Evolutionary conservation across 2,888 invertebrate genomes (phyloP).

Genomic region (Trichopria drosophilae): DNA sequence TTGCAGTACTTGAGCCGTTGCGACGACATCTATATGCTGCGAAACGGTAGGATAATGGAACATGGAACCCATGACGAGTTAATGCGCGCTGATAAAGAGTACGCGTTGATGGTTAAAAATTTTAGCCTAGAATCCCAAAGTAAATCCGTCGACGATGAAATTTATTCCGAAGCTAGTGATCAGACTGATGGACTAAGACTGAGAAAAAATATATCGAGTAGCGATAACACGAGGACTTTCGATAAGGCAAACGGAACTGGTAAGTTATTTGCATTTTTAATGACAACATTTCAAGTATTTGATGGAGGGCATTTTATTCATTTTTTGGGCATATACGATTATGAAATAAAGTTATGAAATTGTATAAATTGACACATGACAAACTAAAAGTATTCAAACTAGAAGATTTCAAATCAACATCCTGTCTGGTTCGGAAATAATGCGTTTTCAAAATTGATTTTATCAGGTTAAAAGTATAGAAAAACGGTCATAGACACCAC

Average conservation of each 20-base stretch:
- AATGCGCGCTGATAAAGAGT: constrained; percentile 53
- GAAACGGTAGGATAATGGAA: constrained; percentile 62
- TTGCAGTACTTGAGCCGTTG: constrained; percentile 63
- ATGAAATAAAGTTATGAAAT: no score
- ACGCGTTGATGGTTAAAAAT: constrained; percentile 47
- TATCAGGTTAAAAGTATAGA: no score
- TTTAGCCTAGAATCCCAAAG: constrained; percentile 26
- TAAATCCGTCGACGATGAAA: constrained; percentile 24
- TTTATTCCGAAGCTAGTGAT: neutral
- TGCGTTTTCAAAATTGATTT: no score
- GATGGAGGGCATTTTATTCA: no score
- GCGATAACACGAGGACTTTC: neutral
- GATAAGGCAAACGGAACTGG: constrained; percentile 8
- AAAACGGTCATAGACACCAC: no score
- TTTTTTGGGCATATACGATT: no score
- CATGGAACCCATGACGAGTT: constrained; percentile 63
- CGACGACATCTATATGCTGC: constrained; percentile 64
- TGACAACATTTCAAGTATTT: no score
- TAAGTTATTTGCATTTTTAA: no score
- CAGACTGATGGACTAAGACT: neutral
- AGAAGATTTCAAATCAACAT: no score
- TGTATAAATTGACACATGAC: no score
- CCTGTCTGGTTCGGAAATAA: no score
- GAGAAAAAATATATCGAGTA: neutral
- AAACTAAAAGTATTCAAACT: no score